phyloP scores from a whole-genome alignment of 2,888 invertebrate genomes.

The Nineta flava region DNA sequence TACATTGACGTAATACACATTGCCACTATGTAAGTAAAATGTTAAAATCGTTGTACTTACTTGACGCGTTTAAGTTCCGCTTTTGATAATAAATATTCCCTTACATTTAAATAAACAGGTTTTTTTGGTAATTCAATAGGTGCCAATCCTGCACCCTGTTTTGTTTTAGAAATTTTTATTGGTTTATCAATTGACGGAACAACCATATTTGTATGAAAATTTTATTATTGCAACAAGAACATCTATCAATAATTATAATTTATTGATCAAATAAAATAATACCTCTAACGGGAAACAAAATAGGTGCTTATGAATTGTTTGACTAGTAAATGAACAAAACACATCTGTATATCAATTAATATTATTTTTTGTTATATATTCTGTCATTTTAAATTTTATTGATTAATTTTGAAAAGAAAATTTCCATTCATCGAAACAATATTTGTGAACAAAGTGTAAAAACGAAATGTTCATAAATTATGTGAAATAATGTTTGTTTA shows the following conservation, averaged over 20 bases:
- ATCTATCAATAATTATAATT: too few species aligned
- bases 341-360: not conserved
- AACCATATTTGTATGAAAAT: not conserved
- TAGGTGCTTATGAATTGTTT: too few species aligned
- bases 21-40: too few species aligned
- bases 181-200: not conserved
- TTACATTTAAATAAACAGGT: conserved; percentile 32
- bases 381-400: not conserved
- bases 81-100: conserved; percentile 36
- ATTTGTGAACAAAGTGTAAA: not conserved
- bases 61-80: conserved; percentile 25
- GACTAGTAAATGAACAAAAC: too few species aligned
- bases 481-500: not conserved
- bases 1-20: too few species aligned
- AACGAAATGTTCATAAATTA: not conserved
- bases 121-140: conserved; percentile 29
- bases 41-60: not conserved
- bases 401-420: not conserved
- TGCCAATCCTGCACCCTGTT: conserved; percentile 3
- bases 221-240: too few species aligned
- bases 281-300: too few species aligned
- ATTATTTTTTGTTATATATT: not conserved
- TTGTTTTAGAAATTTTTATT: not conserved
- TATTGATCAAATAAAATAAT: too few species aligned
- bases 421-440: too few species aligned